A percentile compares a stretch with the other conserved stretches of the same genome.
phyloP scores from a whole-genome alignment of 2,888 invertebrate species.

The Altica lythri region DNA sequence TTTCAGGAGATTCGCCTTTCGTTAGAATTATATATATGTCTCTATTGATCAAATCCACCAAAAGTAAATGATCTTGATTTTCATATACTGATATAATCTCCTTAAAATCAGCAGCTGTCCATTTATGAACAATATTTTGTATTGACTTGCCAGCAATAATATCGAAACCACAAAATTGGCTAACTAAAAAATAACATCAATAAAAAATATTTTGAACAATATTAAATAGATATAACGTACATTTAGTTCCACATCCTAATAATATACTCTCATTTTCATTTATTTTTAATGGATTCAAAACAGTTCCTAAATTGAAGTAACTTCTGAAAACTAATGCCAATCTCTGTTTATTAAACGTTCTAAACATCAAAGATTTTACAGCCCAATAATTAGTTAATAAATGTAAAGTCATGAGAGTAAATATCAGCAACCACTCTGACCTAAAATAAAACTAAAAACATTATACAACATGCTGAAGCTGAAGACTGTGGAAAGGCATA shows the following conservation, averaged over 20 bases:
- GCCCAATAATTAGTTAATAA: conserved; percentile 87
- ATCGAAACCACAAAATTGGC: conserved; percentile 64
- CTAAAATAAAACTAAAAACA: conserved; percentile 64
- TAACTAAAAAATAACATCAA: conserved; percentile 65
- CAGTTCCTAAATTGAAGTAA: conserved; percentile 66
- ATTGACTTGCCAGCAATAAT: conserved; percentile 66
- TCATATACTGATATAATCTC: conserved; percentile 58
- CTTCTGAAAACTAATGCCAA: conserved; percentile 71
- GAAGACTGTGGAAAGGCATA: no score
- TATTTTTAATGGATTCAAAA: conserved; percentile 66
- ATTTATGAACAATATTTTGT: conserved; percentile 40
- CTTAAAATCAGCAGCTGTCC: conserved; percentile 52
- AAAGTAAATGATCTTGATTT: conserved; percentile 61
- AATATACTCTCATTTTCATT: conserved; percentile 77
- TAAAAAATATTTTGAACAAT: conserved; percentile 10
- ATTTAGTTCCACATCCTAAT: conserved; percentile 59
- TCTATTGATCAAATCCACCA: conserved; percentile 58
- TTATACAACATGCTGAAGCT: no score
- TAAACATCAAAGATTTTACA: conserved; percentile 78
- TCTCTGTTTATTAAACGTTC: conserved; percentile 80
- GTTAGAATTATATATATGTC: conserved; percentile 64
- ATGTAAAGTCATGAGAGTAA: conserved; percentile 76
- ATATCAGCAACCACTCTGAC: conserved; percentile 73
- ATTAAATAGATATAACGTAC: conserved; percentile 41
- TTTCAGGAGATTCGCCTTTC: conserved; percentile 58